phyloP scores from a whole-genome alignment of 2,888 invertebrate species.

The Xestia ashworthii region DNA sequence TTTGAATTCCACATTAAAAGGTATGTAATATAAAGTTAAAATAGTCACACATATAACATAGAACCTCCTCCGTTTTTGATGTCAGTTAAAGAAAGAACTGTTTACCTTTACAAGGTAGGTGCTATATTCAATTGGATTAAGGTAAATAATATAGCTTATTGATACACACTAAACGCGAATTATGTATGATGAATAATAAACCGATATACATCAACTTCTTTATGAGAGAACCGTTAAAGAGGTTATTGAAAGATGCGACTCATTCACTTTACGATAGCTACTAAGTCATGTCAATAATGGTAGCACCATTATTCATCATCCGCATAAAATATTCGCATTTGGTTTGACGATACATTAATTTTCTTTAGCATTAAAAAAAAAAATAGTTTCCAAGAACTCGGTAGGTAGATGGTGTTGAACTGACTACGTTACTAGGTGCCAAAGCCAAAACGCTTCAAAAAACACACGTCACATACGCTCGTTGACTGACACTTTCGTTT shows the following conservation, averaged over 20 bases:
- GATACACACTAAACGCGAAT: slow-evolving; percentile 21
- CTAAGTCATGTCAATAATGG: background rate
- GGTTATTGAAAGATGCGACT: background rate
- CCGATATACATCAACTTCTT: background rate
- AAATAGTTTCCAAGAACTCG: too few relatives aligned
- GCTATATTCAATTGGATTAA: background rate
- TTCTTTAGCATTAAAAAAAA: too few relatives aligned
- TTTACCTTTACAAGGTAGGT: background rate
- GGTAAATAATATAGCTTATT: background rate
- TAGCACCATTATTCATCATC: background rate
- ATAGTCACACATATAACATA: too few relatives aligned
- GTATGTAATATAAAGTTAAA: too few relatives aligned
- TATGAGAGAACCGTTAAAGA: slow-evolving; percentile 2
- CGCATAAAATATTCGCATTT: background rate
- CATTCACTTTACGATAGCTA: slow-evolving; percentile 8
- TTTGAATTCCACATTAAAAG: too few relatives aligned
- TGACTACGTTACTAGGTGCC: too few relatives aligned
- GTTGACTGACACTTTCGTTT: too few relatives aligned
- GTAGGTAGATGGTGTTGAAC: too few relatives aligned
- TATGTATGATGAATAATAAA: slow-evolving; percentile 2
- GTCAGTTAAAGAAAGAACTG: background rate
- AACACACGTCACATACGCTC: too few relatives aligned
- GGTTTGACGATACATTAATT: too few relatives aligned
- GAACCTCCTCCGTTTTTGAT: too few relatives aligned
- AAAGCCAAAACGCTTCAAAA: too few relatives aligned